These are phyloP conservation scores for Temnothorax rugatulus DNA, from an alignment of 2,888 invertebrate genomes.

Conservation along the genomic window DNA sequence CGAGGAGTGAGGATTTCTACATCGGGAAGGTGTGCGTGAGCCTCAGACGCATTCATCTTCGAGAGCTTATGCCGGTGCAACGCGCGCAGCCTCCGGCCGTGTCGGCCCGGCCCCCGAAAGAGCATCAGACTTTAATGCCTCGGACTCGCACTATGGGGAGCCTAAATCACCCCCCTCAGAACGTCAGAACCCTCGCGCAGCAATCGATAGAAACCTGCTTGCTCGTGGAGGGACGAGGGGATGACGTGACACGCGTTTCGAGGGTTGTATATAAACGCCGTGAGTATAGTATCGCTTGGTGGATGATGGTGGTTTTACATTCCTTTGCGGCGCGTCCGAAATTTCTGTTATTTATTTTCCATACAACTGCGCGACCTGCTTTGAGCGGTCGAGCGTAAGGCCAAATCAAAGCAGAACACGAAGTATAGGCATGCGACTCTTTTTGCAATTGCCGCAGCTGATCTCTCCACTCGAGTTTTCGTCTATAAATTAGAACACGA, in stretches of 20 bases:
- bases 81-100: constrained; percentile 48
- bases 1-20: background rate
- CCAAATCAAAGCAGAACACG: background rate
- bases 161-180: constrained; percentile 64
- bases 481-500: background rate
- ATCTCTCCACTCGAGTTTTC: background rate
- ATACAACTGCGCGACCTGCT: background rate
- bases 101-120: constrained; percentile 35
- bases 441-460: background rate
- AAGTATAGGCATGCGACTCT: background rate
- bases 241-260: constrained; percentile 36
- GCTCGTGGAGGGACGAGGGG: constrained; percentile 42
- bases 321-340: background rate
- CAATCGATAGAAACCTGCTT: constrained; percentile 74
- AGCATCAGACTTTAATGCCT: constrained; percentile 66
- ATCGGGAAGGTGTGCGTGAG: constrained; percentile 19
- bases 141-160: constrained; percentile 56
- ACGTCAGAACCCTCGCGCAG: constrained; percentile 38
- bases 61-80: constrained; percentile 48
- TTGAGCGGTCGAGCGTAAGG: background rate
- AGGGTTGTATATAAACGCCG: constrained; percentile 32
- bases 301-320: constrained; percentile 8
- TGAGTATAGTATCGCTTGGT: constrained; percentile 28
- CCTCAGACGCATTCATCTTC: constrained; percentile 65
- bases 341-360: constrained; percentile 39